phyloP scores from a whole-genome alignment of 2,113 vertebrate species.

The Thermophis baileyi region DNA sequence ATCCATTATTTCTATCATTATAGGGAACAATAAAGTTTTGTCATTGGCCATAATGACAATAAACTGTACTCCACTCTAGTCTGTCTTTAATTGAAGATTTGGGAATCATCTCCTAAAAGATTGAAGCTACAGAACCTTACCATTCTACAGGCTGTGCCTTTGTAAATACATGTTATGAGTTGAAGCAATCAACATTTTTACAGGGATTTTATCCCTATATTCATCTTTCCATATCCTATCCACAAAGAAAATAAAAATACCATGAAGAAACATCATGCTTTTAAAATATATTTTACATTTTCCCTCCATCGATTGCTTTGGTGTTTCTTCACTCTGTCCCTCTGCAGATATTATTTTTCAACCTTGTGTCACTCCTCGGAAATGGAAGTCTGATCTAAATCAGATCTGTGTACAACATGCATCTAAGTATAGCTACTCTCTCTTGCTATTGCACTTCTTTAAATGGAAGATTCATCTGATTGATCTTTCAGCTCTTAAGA shows the following conservation, averaged over 20 bases:
- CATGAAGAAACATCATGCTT: not conserved
- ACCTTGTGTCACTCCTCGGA: not conserved
- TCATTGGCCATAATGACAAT: not conserved
- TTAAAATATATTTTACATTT: too few species aligned
- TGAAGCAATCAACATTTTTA: not conserved
- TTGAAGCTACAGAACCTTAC: not conserved
- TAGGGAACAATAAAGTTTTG: too few species aligned
- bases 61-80: not conserved
- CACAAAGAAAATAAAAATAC: not conserved
- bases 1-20: not conserved
- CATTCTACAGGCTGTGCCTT: not conserved
- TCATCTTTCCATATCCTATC: too few species aligned
- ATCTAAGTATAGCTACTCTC: not conserved
- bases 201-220: not conserved
- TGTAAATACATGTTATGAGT: not conserved
- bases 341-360: not conserved
- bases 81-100: not conserved
- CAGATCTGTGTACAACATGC: not conserved
- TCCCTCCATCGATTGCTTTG: not conserved
- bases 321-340: not conserved
- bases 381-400: not conserved
- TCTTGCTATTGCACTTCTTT: not conserved
- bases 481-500: not conserved
- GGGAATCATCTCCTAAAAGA: not conserved
- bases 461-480: not conserved